Conservation (phyloP, 1,140 invertebrate species). For the Onthophagus taurus region DNA sequence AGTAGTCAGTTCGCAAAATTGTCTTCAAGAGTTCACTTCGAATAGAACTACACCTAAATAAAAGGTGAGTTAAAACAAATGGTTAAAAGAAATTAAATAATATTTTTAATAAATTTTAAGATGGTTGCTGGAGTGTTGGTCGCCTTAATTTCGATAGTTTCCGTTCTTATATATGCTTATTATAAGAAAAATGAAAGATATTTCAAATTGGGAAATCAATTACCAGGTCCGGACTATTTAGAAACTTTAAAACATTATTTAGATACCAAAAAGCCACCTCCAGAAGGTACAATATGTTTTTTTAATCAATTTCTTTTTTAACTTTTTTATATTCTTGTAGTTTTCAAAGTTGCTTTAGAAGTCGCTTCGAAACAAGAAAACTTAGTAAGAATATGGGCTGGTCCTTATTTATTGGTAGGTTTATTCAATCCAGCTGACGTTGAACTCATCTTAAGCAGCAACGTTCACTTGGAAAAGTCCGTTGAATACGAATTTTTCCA, state of each 20-base stretch:
- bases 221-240: conserved; percentile 18
- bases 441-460: conserved; percentile 38
- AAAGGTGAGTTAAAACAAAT: no score
- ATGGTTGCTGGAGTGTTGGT: conserved; percentile 4
- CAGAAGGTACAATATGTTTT: conserved; percentile 1
- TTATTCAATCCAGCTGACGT: conserved; percentile 60
- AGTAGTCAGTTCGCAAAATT: no score
- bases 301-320: not conserved
- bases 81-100: no score
- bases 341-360: conserved; percentile 8
- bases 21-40: no score
- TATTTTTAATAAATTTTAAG: conserved; percentile 1
- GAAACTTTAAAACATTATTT: conserved; percentile 6
- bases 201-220: conserved; percentile 13
- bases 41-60: no score
- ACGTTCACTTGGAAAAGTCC: conserved; percentile 19
- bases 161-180: not conserved
- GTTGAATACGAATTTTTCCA: conserved; percentile 13
- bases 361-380: conserved; percentile 29
- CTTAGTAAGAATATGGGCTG: conserved; percentile 59
- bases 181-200: conserved; percentile 11
- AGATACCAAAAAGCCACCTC: conserved; percentile 4
- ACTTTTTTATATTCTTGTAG: not conserved
- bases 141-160: not conserved
- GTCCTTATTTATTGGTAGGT: conserved; percentile 58